Percentiles rank a stretch among this genome's conserved stretches.
Conservation (phyloP, 2,888 invertebrate genomes). For the Rhorus exstirpatorius region DNA sequence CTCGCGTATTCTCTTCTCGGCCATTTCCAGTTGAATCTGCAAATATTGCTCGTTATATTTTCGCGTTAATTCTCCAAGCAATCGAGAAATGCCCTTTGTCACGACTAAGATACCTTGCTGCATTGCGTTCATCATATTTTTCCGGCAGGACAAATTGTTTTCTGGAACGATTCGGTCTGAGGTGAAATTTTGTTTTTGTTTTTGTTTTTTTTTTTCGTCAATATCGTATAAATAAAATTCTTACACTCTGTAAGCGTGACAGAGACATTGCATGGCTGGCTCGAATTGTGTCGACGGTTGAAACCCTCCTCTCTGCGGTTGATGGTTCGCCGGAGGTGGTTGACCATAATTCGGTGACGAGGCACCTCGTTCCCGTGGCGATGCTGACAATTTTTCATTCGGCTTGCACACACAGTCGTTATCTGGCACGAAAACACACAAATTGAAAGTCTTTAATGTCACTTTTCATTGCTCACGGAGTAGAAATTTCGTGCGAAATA, state of each 20-base stretch:
- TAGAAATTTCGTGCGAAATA: too few species aligned
- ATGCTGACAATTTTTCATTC: slow-evolving; percentile 49
- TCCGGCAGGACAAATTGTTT: slow-evolving; percentile 44
- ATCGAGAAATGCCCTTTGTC: background rate
- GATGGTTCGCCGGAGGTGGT: slow-evolving; percentile 53
- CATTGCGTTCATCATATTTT: slow-evolving; percentile 30
- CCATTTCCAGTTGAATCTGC: slow-evolving; percentile 77
- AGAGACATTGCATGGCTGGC: slow-evolving; percentile 71
- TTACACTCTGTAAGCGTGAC: slow-evolving; percentile 76
- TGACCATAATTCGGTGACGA: slow-evolving; percentile 42
- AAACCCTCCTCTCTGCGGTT: slow-evolving; percentile 50
- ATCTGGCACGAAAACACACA: slow-evolving; percentile 47
- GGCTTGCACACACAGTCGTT: slow-evolving; percentile 70
- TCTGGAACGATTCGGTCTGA: slow-evolving; percentile 47
- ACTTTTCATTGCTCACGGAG: background rate
- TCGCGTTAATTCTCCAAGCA: background rate
- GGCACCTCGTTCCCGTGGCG: slow-evolving; percentile 19
- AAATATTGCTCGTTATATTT: slow-evolving; percentile 30
- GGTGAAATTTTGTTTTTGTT: background rate
- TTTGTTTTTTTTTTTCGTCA: background rate
- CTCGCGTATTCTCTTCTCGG: slow-evolving; percentile 69
- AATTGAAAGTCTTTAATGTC: background rate
- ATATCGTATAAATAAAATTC: too few species aligned
- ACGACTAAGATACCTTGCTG: slow-evolving; percentile 43
- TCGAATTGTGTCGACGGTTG: slow-evolving; percentile 53